Evolutionary conservation across 2,797 vertebrate genomes (phyloP), one percentile per base, ranked within the genome.

Genomic region (Esox masquinongy): DNA sequence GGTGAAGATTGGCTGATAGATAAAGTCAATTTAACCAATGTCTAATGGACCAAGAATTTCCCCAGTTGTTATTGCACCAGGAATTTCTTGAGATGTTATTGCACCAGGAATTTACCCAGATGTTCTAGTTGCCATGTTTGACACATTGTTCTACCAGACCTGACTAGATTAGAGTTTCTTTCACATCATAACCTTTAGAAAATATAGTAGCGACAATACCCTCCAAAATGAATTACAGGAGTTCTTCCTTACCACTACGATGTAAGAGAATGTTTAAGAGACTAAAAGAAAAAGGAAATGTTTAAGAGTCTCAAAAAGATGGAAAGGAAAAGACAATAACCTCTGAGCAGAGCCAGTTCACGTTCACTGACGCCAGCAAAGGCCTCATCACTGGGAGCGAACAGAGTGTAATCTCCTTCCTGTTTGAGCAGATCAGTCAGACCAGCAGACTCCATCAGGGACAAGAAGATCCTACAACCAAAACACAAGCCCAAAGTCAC

Each of bases 331-430:
- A 47, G 0, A 66, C 8, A 94, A 95, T 83, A 89, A 99, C 98
- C 87, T 84, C 94, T 97, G 71, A 99, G 74, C 79, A 95, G 68
- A 47, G 83, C 74, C 63, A 96, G 91, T 69, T 99, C 97, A 0
- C 93, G 92, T 0, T 91, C 85, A 17, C 92, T 96, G 84, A 99
- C 88, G 68, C 88, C 91, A 79, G 94, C 93, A 73, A 99, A 98
- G 26, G 97, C 96, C 47, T 97, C 94, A 19, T 99, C 97, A 19
- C 94, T 97, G 1, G 98, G 98, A 68, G 97, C 96, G 74, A 99
- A 99, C 12, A 99, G 89, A 4, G 97, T 99, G 90, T 95, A 98
- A 9, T 93, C 87, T 85, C 97, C 97, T 50, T 95, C 95, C 22
- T 84, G 91, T 68, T 87, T 94, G 47, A 99, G 90, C 78, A 99